Evolutionary conservation across 2,113 vertebrate species (phyloP).

Genomic region (Pogona vitticeps): DNA sequence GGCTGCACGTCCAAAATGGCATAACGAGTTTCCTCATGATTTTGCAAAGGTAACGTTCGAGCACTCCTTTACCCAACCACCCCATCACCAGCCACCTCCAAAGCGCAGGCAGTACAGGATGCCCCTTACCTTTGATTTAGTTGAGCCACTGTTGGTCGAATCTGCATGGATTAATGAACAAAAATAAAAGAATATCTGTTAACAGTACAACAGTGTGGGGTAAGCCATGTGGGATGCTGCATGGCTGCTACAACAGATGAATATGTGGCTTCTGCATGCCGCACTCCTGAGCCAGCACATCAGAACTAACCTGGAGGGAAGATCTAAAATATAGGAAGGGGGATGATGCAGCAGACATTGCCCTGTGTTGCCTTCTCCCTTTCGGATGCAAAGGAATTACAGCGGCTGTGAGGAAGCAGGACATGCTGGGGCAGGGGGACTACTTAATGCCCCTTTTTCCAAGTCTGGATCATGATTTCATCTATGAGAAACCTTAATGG

Average conservation of each 20-base stretch:
- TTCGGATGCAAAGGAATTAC: neutral
- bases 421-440: neutral
- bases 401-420: neutral
- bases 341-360: too few relatives aligned
- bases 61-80: neutral
- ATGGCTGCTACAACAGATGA: neutral
- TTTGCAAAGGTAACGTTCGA: neutral
- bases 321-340: neutral
- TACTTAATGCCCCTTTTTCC: neutral
- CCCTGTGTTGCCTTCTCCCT: neutral
- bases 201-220: accelerated
- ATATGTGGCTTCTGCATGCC: neutral
- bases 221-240: neutral
- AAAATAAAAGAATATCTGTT: slow-evolving; percentile 30
- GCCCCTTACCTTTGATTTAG: slow-evolving; percentile 92
- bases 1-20: neutral
- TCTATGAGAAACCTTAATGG: neutral
- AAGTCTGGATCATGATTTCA: neutral
- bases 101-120: neutral
- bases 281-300: neutral
- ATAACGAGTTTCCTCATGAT: neutral
- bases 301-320: neutral
- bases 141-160: slow-evolving; percentile 91
- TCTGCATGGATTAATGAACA: slow-evolving; percentile 73
- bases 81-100: neutral